Evolutionary conservation across 2,113 vertebrate genomes (phyloP).

Genomic region (Mellivora capensis): DNA sequence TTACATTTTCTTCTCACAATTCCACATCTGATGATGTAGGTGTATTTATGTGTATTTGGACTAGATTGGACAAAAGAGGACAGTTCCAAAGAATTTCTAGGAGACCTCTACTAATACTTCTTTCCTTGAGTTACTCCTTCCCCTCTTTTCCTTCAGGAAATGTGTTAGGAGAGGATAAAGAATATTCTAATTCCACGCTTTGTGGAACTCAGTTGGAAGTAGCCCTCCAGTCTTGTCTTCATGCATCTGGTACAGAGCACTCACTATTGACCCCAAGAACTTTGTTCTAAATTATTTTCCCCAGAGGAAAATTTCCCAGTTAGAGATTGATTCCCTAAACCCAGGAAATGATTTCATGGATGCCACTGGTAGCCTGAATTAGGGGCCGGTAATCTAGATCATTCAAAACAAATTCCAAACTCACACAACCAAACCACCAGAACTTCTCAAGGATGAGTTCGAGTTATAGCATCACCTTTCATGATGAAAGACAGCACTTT

Average conservation of each 20-base stretch:
- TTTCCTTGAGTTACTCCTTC: background rate
- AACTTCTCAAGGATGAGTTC: background rate
- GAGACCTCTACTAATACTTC: background rate
- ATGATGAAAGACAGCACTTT: background rate
- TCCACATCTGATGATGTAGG: background rate
- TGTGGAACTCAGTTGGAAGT: background rate
- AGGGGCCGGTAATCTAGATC: background rate
- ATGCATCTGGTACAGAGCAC: background rate
- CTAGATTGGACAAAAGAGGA: background rate
- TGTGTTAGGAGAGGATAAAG: background rate
- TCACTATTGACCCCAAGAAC: background rate
- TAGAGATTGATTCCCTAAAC: background rate
- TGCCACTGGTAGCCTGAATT: background rate
- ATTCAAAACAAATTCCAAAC: background rate
- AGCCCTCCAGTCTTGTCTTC: background rate
- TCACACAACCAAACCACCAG: background rate
- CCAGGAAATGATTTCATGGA: background rate
- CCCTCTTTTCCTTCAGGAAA: background rate
- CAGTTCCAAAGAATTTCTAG: background rate
- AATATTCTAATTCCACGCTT: background rate
- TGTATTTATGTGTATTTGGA: background rate
- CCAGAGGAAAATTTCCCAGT: background rate
- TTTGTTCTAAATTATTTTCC: conserved; percentile 30
- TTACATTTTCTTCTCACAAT: background rate
- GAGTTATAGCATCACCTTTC: background rate